These are phyloP conservation scores for Coenobita brevimanus DNA, from an alignment of 1,140 invertebrate genomes.

Conservation along the genomic window DNA sequence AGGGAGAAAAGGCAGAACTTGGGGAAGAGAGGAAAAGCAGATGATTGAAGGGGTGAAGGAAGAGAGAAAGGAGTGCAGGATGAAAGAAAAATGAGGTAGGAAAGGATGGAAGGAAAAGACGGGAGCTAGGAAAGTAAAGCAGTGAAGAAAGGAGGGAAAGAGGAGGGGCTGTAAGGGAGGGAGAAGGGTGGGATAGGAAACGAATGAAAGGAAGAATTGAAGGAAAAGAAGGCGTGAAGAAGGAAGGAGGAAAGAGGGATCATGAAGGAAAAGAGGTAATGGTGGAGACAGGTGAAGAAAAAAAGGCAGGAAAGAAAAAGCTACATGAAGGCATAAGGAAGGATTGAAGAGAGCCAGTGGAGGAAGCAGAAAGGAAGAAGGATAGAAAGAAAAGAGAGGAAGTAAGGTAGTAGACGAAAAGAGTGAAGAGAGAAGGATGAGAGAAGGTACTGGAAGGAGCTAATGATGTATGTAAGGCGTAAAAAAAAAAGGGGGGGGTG, in stretches of 20 bases:
- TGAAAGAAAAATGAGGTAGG: neutral
- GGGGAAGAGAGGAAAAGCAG: too few relatives aligned
- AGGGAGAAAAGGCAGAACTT: too few relatives aligned
- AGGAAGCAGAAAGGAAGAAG: neutral
- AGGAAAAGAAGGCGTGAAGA: neutral
- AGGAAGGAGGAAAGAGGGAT: neutral
- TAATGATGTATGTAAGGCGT: neutral
- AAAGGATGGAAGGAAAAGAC: neutral
- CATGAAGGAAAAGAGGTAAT: neutral
- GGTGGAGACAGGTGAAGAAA: neutral
- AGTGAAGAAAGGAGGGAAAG: neutral
- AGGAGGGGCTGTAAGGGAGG: neutral
- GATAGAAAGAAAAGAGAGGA: too few relatives aligned
- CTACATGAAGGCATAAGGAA: too few relatives aligned
- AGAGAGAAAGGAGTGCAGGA: neutral
- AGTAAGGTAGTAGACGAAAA: too few relatives aligned
- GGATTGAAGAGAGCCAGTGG: too few relatives aligned
- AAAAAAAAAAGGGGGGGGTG: too few relatives aligned
- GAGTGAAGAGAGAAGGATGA: too few relatives aligned
- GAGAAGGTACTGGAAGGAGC: neutral
- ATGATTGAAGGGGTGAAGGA: neutral
- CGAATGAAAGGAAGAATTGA: neutral
- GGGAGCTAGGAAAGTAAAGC: neutral
- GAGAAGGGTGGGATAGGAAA: neutral
- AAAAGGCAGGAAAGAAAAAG: neutral